These are phyloP conservation scores for Cephalopholis sonnerati DNA, from an alignment of 2,113 vertebrate species.

Conservation along the genomic window DNA sequence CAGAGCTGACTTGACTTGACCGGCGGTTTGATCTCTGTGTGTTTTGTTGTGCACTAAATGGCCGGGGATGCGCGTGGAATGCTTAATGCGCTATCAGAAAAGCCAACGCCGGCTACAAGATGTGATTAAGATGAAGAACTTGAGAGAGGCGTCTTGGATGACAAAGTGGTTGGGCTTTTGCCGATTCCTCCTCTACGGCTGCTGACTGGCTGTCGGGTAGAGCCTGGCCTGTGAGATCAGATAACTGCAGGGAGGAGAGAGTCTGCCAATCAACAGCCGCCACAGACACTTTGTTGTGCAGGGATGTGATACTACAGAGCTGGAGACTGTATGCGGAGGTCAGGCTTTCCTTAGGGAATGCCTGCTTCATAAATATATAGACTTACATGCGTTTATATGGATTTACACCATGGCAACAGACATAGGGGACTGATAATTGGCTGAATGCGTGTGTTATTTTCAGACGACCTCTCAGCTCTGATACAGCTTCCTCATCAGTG, in stretches of 20 bases:
- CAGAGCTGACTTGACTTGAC: slow-evolving; percentile 17
- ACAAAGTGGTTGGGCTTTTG: slow-evolving; percentile 56
- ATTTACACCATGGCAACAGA: slow-evolving; percentile 2
- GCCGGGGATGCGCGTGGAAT: slow-evolving; percentile 12
- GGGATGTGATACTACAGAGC: slow-evolving; percentile 17
- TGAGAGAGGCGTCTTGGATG: slow-evolving; percentile 61
- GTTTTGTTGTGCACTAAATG: not conserved
- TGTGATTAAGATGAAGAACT: slow-evolving; percentile 77
- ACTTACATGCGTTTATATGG: not conserved
- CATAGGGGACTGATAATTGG: not conserved
- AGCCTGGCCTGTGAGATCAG: slow-evolving; percentile 61
- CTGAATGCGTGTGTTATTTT: slow-evolving; percentile 17
- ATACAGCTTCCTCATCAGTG: not conserved
- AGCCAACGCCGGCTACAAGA: slow-evolving; percentile 45
- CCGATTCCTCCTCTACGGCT: slow-evolving; percentile 44
- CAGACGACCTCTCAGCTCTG: not conserved
- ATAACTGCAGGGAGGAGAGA: slow-evolving; percentile 65
- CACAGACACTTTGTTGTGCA: slow-evolving; percentile 43
- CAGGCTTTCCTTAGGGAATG: not conserved
- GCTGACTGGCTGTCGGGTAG: slow-evolving; percentile 69
- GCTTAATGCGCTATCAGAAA: slow-evolving; percentile 47
- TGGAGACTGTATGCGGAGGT: slow-evolving; percentile 21
- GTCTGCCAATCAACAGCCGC: slow-evolving; percentile 69
- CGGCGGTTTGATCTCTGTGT: slow-evolving; percentile 4
- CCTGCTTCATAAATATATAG: not conserved